Evolutionary conservation across 2,888 invertebrate genomes (phyloP).

Genomic region (Hypena proboscidalis): DNA sequence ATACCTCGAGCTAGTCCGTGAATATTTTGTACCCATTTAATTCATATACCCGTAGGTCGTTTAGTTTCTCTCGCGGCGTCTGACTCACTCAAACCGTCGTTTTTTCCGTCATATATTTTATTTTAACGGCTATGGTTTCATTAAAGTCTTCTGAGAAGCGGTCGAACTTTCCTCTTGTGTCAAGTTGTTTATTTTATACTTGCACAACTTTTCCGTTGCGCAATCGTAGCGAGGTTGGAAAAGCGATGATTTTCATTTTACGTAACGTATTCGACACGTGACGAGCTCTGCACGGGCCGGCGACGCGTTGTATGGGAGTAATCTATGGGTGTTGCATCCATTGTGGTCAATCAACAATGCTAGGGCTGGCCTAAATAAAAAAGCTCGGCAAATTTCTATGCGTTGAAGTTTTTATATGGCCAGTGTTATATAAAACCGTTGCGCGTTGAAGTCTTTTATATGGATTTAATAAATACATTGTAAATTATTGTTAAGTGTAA

Average conservation of each 20-base stretch:
- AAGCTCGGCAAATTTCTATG: too few relatives aligned
- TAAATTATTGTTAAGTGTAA: conserved; percentile 2
- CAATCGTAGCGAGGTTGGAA: conserved; percentile 49
- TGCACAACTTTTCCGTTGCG: conserved; percentile 58
- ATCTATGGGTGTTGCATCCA: conserved; percentile 34
- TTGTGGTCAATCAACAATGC: conserved; percentile 21
- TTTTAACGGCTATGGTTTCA: conserved; percentile 50
- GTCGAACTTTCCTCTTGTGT: conserved; percentile 55
- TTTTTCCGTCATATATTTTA: conserved; percentile 49
- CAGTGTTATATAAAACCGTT: too few relatives aligned
- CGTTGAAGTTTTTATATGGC: too few relatives aligned
- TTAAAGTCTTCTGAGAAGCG: conserved; percentile 55
- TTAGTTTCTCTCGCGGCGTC: conserved; percentile 37
- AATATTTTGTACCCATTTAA: conserved; percentile 24
- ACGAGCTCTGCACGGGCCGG: conserved; percentile 32
- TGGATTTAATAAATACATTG: neutral
- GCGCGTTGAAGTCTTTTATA: conserved; percentile 2
- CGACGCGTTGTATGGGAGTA: conserved; percentile 34
- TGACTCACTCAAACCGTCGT: conserved; percentile 51
- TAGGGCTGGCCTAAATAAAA: conserved; percentile 27
- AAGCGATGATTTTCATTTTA: conserved; percentile 57
- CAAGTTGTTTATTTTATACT: conserved; percentile 48
- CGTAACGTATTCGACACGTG: conserved; percentile 45
- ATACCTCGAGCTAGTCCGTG: neutral
- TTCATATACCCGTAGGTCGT: conserved; percentile 26